Evolutionary conservation across 2,888 invertebrate genomes (phyloP), one percentile per base, ranked within the genome.

Genomic region (Amiota minor): DNA sequence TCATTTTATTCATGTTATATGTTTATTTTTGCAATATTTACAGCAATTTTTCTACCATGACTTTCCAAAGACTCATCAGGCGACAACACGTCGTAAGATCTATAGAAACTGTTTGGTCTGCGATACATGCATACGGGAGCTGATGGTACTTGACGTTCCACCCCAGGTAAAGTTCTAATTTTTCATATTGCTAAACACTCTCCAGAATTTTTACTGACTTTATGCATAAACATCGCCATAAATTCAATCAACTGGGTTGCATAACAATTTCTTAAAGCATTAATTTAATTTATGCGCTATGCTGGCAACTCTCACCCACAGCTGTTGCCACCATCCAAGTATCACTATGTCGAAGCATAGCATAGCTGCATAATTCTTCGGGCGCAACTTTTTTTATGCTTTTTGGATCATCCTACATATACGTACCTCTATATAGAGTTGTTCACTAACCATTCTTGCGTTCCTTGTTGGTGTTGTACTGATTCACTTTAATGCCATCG

Each of bases 21-120:
- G 50, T n/a, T 3, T 23, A 2, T 23, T 23, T 23, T 35, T 35
- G 2, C n/a, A n/a, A 2, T 35, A 35, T 35, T 75, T 75, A 9
- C 81, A 90, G 90, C 90, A 90, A 90, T 90, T 90, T 86, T 90
- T 90, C 81, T 88, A 90, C 81, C 90, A 90, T 85, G 90, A 90
- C 83, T 90, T 90, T 80, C 89, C 90, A 73, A 86, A 87, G 78
- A 84, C 84, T 81, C 89, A 90, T 85, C 85, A 88, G 79, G 88
- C 87, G 73, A 90, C 90, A 78, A 88, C 87, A 76, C 88, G 88
- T 79, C 86, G 89, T 74, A 89, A 88, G 79, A 84, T 90, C 75
- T 90, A 90, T 80, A 89, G 89, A 80, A 90, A 88, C 83, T 90
- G 90, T 83, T 86, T 90, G 88, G 90, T 90, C 71, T 90, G 90